Evolutionary conservation across 2,888 invertebrate species (phyloP), one percentile per base, ranked within the genome.

Genomic region (Idaea dimidiata): DNA sequence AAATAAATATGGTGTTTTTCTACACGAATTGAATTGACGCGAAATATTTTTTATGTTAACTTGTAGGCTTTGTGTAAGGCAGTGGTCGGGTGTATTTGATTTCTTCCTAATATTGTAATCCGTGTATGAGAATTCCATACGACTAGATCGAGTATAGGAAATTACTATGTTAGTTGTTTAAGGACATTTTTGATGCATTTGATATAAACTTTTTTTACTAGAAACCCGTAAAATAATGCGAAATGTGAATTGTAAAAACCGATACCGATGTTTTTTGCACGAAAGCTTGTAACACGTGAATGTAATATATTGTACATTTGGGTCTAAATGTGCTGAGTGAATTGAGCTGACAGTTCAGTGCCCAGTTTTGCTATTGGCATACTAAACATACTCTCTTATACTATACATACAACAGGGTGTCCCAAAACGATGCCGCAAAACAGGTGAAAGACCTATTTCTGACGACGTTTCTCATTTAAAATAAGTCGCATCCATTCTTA

Each of bases 101-200:
- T 88, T 86, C 83, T 84, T 87, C 83, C 87, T 87, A 83, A 84
- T 82, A 83, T 86, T 84, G 85, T 56, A 56, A 56, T 82, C 87
- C 83, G 82, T 86, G 82, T 87, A 86, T 80, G 82, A 86, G 76
- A 82, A 82, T 85, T 86, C 85, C 85, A 87, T 85, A 86, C 87
- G 82, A 84, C 85, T 88, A 90, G 89, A 85, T 84, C 84, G 81
- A 81, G 79, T 83, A 84, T 88, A 87, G 86, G 84, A 74, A 81
- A 82, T 84, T 87, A 90, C 89, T 91, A 90, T 85, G 89, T 91
- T 91, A 92, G 91, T 89, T 86, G 86, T 90, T 82, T 91, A 92
- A 92, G 92, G 89, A 91, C 87, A 91, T 92, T 92, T 92, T 92
- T 90, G 91, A 92, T 89, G 92, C 92, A 92, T 92, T 92, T 92